Evolutionary conservation across 2,797 vertebrate genomes (phyloP).

Genomic region (Scomberomorus guttatus): DNA sequence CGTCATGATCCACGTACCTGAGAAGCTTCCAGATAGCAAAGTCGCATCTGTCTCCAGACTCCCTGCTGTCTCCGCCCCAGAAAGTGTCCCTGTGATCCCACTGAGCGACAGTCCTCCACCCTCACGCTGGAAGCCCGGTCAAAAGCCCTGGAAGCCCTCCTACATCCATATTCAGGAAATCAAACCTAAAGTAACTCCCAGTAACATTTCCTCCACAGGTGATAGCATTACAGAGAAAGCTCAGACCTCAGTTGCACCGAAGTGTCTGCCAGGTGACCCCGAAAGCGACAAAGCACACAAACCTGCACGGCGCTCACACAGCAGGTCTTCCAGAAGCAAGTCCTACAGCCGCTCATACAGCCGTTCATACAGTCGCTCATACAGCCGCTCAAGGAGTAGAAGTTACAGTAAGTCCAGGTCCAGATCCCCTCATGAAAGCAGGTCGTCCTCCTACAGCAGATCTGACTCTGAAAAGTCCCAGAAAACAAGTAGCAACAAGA

Average conservation of each 20-base stretch:
- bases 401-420: constrained; percentile 88
- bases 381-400: constrained; percentile 87
- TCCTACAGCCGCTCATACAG: constrained; percentile 85
- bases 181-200: constrained; percentile 87
- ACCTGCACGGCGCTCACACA: constrained; percentile 79
- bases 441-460: constrained; percentile 85
- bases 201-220: constrained; percentile 74
- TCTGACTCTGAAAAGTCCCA: constrained; percentile 88
- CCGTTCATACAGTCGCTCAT: constrained; percentile 83
- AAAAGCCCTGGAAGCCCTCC: constrained; percentile 98
- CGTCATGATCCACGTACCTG: constrained; percentile 64
- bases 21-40: constrained; percentile 84
- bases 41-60: constrained; percentile 58
- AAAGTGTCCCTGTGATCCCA: constrained; percentile 91
- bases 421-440: constrained; percentile 84
- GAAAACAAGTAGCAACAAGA: constrained; percentile 70
- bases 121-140: constrained; percentile 97
- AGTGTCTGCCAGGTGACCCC: constrained; percentile 75
- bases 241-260: constrained; percentile 64
- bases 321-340: constrained; percentile 87
- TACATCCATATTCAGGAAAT: constrained; percentile 94
- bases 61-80: constrained; percentile 80
- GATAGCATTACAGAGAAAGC: constrained; percentile 74
- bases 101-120: constrained; percentile 97
- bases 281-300: constrained; percentile 84